Conservation (phyloP, 1,140 invertebrate genomes). For the Pinna nobilis region DNA sequence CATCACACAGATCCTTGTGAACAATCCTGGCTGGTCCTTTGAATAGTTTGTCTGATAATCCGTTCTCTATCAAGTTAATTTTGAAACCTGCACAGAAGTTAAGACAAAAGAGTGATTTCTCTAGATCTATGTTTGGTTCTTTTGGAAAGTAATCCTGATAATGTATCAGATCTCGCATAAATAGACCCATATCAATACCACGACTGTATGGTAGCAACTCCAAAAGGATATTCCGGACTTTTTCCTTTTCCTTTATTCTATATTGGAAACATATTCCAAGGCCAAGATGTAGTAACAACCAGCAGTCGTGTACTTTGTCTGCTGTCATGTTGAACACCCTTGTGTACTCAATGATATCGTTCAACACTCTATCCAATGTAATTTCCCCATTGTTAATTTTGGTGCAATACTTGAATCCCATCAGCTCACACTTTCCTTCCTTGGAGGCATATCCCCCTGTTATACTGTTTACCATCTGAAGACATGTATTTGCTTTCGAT, state of each 20-base stretch:
- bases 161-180: slow-evolving; percentile 44
- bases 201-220: slow-evolving; percentile 37
- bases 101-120: slow-evolving; percentile 37
- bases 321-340: slow-evolving; percentile 9
- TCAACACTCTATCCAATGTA: slow-evolving; percentile 24
- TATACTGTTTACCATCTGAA: too few relatives aligned
- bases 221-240: slow-evolving; percentile 21
- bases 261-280: slow-evolving; percentile 46
- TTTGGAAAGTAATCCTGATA: slow-evolving; percentile 18
- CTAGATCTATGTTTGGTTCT: neutral
- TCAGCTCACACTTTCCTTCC: slow-evolving; percentile 38
- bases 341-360: slow-evolving; percentile 33
- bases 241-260: slow-evolving; percentile 12
- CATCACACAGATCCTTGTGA: slow-evolving; percentile 22
- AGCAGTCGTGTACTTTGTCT: slow-evolving; percentile 34
- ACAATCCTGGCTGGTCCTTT: slow-evolving; percentile 29
- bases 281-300: slow-evolving; percentile 40
- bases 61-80: slow-evolving; percentile 24
- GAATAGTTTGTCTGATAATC: slow-evolving; percentile 34
- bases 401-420: slow-evolving; percentile 31
- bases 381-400: slow-evolving; percentile 34
- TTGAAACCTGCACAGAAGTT: slow-evolving; percentile 32
- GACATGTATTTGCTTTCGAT: too few relatives aligned
- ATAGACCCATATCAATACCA: slow-evolving; percentile 47
- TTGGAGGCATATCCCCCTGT: slow-evolving; percentile 20